Percentiles rank a stretch among this genome's conserved stretches.
These are phyloP conservation scores for Latrodectus geometricus DNA, from an alignment of 1,140 invertebrate genomes.

Conservation along the genomic window DNA sequence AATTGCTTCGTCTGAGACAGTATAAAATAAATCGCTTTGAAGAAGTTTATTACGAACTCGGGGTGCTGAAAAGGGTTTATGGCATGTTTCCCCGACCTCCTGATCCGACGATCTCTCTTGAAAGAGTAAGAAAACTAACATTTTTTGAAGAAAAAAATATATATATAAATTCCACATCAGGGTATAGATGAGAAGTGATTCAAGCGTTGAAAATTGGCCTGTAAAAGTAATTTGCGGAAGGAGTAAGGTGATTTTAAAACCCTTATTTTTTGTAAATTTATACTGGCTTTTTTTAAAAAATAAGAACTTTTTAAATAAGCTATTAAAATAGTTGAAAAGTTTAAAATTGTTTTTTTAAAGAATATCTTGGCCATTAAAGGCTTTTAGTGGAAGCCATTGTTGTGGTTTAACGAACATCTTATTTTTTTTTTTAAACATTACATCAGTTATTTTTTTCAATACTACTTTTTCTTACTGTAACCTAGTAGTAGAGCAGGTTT, in stretches of 20 bases:
- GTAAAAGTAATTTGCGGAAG: background rate
- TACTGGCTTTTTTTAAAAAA: too few species aligned
- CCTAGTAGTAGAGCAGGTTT: too few species aligned
- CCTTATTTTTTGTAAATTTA: too few species aligned
- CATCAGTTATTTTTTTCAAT: too few species aligned
- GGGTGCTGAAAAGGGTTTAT: constrained; percentile 15
- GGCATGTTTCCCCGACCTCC: background rate
- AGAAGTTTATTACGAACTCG: constrained; percentile 17
- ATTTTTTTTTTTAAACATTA: too few species aligned
- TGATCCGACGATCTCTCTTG: background rate
- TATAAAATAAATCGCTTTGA: constrained; percentile 26
- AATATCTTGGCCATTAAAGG: too few species aligned
- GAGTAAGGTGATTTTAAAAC: background rate
- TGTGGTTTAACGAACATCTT: too few species aligned
- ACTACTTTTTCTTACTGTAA: too few species aligned
- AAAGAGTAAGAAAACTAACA: background rate
- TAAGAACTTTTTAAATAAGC: too few species aligned
- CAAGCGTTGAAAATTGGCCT: background rate
- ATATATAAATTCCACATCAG: background rate
- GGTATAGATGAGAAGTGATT: background rate
- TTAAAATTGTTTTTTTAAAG: too few species aligned
- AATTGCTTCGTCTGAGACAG: background rate
- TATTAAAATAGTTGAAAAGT: too few species aligned
- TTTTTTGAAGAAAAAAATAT: background rate
- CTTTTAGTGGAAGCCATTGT: too few species aligned